Base-by-base conservation (phyloP, 2,797 vertebrate genomes). In the Aeoliscus strigatus region DNA sequence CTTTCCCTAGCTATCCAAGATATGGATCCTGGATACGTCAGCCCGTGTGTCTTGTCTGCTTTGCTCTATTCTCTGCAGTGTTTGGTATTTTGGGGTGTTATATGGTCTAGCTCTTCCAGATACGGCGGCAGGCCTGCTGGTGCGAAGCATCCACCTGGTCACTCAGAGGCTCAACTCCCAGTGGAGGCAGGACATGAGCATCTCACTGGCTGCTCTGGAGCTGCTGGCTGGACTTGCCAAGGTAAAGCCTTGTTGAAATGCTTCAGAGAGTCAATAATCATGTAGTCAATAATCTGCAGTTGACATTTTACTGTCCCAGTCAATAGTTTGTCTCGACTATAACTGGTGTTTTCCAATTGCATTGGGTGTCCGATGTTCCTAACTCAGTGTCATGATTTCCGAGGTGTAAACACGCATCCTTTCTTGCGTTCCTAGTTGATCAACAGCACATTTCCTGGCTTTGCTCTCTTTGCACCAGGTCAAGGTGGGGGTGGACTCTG, bases 131-230 rank as follows among this genome's bases (percentile, higher is more conserved):
- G 94, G 94, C 51, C 90, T 97, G 61, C 87, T 97, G 88, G 94
- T 96, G 60, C 93, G 94, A 80, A 94, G 93, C 79, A 97, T 97
- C 85, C 94, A 96, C 75, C 87, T 97, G 54, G 93, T 97, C 63
- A 97, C 93, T 12, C 94, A 97, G 79, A 91, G 94, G 63, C 92
- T 97, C 66, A 95, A 94, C 76, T 90, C 91, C 0, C 92, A 93
- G 81, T 97, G 94, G 94, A 91, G 90, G 51, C 91, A 93, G 50
- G 94, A 97, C 76, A 96, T 97, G 93, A 96, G 93, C 69, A 94
- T 97, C 73, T 97, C 93, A 29, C 79, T 97, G 65, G 94, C 94
- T 52, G 94, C 94, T 11, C 79, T 97, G 62, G 94, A 97, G 73
- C 91, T 97, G 36, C 88, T 97, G 47, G 93, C 94, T 38, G 94